Percentiles rank a stretch among this genome's conserved stretches.
Evolutionary conservation across 2,888 invertebrate genomes (phyloP).

Genomic region (Erebia epiphron): DNA sequence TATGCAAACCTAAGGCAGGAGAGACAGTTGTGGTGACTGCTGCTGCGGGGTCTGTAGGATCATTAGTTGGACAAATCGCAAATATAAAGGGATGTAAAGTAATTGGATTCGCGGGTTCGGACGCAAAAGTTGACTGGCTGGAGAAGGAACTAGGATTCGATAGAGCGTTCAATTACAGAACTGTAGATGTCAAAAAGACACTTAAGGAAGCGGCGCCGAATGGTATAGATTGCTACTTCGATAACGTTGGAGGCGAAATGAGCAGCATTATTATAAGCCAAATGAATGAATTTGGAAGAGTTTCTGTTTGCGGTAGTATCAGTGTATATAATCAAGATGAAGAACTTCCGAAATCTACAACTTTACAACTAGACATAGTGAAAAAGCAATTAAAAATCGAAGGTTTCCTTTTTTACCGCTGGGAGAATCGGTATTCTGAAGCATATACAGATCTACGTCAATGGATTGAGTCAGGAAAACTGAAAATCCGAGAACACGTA

Average conservation of each 20-base stretch:
- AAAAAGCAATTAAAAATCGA: constrained; percentile 84
- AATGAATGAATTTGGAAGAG: constrained; percentile 76
- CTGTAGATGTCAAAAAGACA: constrained; percentile 73
- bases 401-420: constrained; percentile 82
- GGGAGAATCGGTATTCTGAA: constrained; percentile 81
- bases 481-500: constrained; percentile 85
- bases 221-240: constrained; percentile 89
- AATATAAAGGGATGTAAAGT: constrained; percentile 85
- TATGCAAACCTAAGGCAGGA: constrained; percentile 86
- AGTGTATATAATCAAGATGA: constrained; percentile 60
- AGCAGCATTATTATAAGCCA: constrained; percentile 82
- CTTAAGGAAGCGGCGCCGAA: constrained; percentile 85
- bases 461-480: constrained; percentile 86
- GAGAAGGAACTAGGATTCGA: constrained; percentile 86
- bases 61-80: constrained; percentile 88
- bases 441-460: constrained; percentile 81
- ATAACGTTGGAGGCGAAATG: constrained; percentile 89
- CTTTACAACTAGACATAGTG: constrained; percentile 81
- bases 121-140: constrained; percentile 87
- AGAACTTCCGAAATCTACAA: constrained; percentile 54
- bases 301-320: constrained; percentile 60
- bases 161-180: constrained; percentile 89
- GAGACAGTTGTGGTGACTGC: constrained; percentile 88
- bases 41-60: constrained; percentile 90
- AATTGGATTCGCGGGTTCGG: constrained; percentile 88